Percentiles rank a stretch among this genome's conserved stretches.
Conservation (phyloP, 2,888 invertebrate genomes). For the Willowsia nigromaculata region DNA sequence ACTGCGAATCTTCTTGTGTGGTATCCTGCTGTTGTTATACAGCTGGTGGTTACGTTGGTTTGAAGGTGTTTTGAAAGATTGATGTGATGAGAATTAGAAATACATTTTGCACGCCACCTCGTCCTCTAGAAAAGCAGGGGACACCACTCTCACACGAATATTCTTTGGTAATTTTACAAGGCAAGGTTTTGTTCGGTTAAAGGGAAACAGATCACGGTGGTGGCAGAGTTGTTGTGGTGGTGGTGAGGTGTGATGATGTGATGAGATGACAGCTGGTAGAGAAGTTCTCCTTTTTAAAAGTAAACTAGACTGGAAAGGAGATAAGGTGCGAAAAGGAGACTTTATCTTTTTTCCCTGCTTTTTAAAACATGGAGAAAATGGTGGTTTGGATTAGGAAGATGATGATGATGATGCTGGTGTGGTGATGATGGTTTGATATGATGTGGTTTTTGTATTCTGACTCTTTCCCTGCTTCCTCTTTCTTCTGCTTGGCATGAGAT, state of each 20-base stretch:
- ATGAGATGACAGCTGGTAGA: constrained; percentile 1
- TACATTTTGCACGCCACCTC: background rate
- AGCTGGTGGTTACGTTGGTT: background rate
- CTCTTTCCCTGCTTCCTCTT: background rate
- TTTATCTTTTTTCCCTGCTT: no score
- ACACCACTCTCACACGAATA: background rate
- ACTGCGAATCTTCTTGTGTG: background rate
- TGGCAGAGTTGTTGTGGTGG: background rate
- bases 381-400: background rate
- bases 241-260: background rate
- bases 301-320: background rate
- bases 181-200: background rate
- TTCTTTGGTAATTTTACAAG: background rate
- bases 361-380: background rate
- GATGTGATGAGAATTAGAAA: constrained; percentile 16
- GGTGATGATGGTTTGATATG: background rate
- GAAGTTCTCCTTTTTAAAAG: background rate
- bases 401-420: background rate
- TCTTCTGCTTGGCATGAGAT: background rate
- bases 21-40: no score
- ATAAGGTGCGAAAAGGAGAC: background rate
- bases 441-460: background rate
- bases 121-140: background rate
- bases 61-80: constrained; percentile 24
- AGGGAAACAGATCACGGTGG: background rate